Percentiles rank a stretch among this genome's conserved stretches.
Evolutionary conservation across 2,797 vertebrate species (phyloP).

Genomic region (Loriculus beryllinus): DNA sequence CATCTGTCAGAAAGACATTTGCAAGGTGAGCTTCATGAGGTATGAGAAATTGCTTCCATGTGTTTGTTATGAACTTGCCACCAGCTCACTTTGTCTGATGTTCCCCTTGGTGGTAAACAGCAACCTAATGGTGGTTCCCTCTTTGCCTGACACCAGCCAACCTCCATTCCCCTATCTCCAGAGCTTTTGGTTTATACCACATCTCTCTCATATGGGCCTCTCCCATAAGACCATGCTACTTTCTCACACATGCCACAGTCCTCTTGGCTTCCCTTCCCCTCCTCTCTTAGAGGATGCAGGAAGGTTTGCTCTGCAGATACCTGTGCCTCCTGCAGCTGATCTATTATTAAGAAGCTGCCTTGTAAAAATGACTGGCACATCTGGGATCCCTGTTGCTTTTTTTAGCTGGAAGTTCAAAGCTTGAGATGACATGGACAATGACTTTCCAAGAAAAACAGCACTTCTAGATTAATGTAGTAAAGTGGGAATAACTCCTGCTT

Average conservation of each 20-base stretch:
- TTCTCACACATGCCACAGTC: not conserved
- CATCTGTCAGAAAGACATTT: not conserved
- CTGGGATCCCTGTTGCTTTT: not conserved
- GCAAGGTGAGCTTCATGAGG: not conserved
- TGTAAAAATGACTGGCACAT: not conserved
- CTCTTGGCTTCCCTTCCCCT: not conserved
- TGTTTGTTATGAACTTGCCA: not conserved
- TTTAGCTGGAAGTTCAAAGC: not conserved
- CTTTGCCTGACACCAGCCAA: not conserved
- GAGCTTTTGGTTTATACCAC: not conserved
- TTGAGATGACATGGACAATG: not conserved
- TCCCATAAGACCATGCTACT: not conserved
- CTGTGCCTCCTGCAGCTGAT: not conserved
- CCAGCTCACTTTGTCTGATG: not conserved
- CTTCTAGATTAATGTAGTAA: not conserved
- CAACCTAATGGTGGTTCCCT: not conserved
- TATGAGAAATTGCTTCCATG: not conserved
- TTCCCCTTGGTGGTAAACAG: not conserved
- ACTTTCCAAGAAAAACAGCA: not conserved
- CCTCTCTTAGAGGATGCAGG: not conserved
- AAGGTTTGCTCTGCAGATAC: not conserved
- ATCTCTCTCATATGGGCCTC: not conserved
- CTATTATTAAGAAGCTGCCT: not conserved
- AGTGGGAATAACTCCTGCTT: not conserved
- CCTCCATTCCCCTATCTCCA: not conserved